These are phyloP conservation scores for Spinus olivaceus DNA, from an alignment of 2,797 vertebrate genomes.

Conservation along the genomic window DNA sequence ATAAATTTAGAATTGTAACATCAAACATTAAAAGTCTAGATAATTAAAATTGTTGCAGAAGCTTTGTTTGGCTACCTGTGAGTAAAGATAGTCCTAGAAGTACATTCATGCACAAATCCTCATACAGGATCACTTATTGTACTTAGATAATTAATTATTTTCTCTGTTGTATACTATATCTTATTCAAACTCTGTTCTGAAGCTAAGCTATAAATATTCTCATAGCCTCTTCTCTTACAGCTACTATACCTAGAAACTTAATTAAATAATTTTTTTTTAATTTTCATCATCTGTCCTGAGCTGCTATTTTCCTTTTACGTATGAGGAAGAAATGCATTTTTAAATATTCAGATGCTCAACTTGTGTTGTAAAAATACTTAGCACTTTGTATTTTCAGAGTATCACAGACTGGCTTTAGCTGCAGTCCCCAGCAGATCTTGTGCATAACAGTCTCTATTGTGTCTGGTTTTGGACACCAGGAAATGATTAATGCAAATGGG, in stretches of 20 bases:
- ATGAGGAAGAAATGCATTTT: not conserved
- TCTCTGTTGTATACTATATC: not conserved
- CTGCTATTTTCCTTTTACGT: not conserved
- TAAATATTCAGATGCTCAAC: not conserved
- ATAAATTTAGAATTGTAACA: not conserved
- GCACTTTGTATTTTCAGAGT: not conserved
- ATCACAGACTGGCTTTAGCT: not conserved
- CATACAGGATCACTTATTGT: fast-evolving
- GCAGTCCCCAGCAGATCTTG: not conserved
- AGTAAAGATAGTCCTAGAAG: not conserved
- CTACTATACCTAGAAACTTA: not conserved
- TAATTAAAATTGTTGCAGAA: not conserved
- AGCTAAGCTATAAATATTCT: not conserved
- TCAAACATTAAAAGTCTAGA: not conserved
- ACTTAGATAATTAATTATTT: not conserved
- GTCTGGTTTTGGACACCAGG: not conserved
- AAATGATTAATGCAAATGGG: not conserved
- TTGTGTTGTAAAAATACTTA: not conserved
- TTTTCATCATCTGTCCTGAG: not conserved
- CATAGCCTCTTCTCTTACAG: not conserved
- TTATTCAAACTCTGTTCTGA: not conserved
- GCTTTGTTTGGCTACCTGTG: not conserved
- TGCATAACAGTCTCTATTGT: not conserved
- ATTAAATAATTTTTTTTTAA: not conserved
- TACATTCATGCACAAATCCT: not conserved